Conservation (phyloP, 2,113 vertebrate genomes). For the Desmodus rotundus region DNA sequence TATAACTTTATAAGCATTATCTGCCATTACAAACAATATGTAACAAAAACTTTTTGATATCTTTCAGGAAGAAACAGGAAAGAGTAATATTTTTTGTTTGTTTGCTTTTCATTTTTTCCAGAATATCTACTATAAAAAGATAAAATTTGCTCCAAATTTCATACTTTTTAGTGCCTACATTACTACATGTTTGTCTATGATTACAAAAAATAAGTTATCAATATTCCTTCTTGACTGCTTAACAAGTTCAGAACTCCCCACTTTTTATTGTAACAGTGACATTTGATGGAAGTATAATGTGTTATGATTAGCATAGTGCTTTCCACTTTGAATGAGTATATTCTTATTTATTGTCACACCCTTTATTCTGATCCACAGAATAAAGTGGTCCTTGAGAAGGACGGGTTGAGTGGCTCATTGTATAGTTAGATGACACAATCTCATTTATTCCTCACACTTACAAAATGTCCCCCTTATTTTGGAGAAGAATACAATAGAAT, state of each 20-base stretch:
- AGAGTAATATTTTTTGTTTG: background rate
- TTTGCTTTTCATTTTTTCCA: background rate
- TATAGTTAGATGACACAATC: background rate
- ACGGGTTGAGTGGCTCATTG: background rate
- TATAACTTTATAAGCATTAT: background rate
- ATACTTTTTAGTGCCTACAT: background rate
- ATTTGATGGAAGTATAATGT: background rate
- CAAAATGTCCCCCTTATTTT: background rate
- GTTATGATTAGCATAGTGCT: background rate
- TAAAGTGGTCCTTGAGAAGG: background rate
- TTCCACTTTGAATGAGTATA: background rate
- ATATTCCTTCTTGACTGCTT: background rate
- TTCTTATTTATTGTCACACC: background rate
- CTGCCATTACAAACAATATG: background rate
- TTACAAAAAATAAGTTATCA: background rate
- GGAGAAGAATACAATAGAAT: background rate
- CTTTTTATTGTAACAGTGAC: background rate
- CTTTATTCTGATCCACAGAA: background rate
- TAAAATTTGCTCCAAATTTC: background rate
- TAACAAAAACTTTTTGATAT: background rate
- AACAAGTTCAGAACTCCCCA: background rate
- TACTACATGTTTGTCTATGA: background rate
- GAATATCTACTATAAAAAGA: background rate
- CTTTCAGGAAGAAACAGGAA: background rate
- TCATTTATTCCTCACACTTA: background rate